These are phyloP conservation scores for Aphelocoma coerulescens DNA, from an alignment of 2,113 vertebrate genomes.

Conservation along the genomic window DNA sequence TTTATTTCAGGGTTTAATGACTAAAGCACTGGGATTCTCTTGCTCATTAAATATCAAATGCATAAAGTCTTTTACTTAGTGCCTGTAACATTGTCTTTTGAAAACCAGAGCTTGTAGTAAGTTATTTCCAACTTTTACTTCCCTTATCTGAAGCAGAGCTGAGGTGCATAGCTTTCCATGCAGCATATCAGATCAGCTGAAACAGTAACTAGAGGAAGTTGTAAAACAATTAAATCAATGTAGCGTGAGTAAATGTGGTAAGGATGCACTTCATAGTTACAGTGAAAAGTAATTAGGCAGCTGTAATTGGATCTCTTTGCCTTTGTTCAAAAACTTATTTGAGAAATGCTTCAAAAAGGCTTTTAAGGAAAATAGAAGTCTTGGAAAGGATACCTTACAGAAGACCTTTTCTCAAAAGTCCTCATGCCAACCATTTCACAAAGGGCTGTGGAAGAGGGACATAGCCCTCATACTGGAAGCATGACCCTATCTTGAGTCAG, in stretches of 20 bases:
- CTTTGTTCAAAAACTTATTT: background rate
- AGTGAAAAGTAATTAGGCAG: background rate
- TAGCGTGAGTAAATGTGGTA: background rate
- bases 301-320: background rate
- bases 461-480: background rate
- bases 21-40: background rate
- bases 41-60: background rate
- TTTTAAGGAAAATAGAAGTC: background rate
- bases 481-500: background rate
- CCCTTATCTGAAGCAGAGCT: background rate
- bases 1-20: background rate
- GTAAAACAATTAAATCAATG: conserved; percentile 32
- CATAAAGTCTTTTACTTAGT: background rate
- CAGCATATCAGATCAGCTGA: background rate
- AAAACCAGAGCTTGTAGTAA: background rate
- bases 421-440: background rate
- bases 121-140: background rate
- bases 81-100: background rate
- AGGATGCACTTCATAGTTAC: background rate
- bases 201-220: conserved; percentile 31
- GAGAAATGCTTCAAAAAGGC: background rate
- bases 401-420: background rate
- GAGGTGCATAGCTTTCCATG: background rate
- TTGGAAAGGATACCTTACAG: background rate
- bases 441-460: background rate